Base-by-base conservation (phyloP, 2,888 invertebrate species). In the Cecidostiba fungosa region DNA sequence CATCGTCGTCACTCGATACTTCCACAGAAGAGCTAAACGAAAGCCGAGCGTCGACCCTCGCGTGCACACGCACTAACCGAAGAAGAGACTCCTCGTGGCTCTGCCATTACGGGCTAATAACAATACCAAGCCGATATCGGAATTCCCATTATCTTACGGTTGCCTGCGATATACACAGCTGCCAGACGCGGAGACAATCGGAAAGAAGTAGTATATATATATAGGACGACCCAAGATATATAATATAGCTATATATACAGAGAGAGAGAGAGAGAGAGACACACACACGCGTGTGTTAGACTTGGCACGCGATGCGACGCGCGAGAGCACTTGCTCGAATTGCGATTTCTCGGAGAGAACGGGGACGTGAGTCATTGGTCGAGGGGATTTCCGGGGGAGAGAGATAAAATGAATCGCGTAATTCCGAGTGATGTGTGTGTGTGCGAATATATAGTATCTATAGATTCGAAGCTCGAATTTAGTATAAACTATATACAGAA, bases 141-240 rank as follows among this genome's bases (percentile, higher is more conserved):
- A 73, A 73, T 81, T 39, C 73, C 43, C 36, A 81, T 81, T 81
- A 81, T 81, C 81, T 81, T 81, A 81, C 59, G 29, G 73, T 32
- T 72, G 10, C 70, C 54, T 5, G n/a, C n/a, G 77, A 29, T n/a
- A 39, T 36, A 72, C 72, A 39, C 72, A 39, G 39, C 72, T 72
- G n/a, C 23, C 26, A 39, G 70, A n/a, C 36, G 32, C 39, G 39
- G 12, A n/a, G 70, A 32, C 36, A n/a, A 16, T 39, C n/a, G 36
- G 72, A 70, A n/a, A 50, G 50, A 59, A 59, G 54, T 59, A 4
- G 23, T 59, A n/a, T 59, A 50, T 50, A 50, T 50, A 59, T 16
- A 50, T 19, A 19, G n/a, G 19, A 54, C 54, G 5, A 54, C 5
- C 3, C 54, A 19, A n/a, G 62, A 74, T 50, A 62, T 26, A 10